Percentiles rank a stretch among this genome's conserved stretches.
These are phyloP conservation scores for Esox masquinongy DNA, from an alignment of 2,797 vertebrate genomes.

Conservation along the genomic window DNA sequence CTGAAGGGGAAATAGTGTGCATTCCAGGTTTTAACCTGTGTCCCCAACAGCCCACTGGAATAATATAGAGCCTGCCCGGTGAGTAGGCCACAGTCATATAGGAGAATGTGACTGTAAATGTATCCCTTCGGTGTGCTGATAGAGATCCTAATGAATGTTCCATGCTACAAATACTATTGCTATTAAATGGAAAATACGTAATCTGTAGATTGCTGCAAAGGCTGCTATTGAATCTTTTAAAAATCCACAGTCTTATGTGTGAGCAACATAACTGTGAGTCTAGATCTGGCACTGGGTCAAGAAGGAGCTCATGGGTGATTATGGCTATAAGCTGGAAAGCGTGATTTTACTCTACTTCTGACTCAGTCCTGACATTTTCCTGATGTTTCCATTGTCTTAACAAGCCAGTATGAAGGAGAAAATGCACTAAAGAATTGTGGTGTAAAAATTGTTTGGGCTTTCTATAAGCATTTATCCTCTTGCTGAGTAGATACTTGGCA, in stretches of 20 bases:
- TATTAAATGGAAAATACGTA: neutral
- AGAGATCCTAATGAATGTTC: neutral
- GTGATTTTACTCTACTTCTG: constrained; percentile 21
- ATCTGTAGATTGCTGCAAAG: neutral
- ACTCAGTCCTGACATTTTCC: constrained; percentile 34
- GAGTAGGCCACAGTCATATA: constrained; percentile 40
- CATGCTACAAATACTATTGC: neutral
- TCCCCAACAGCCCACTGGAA: constrained; percentile 61
- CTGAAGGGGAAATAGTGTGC: constrained; percentile 73
- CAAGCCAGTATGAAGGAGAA: neutral
- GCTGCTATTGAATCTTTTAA: neutral
- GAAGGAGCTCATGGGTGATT: constrained; percentile 47
- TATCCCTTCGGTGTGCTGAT: neutral
- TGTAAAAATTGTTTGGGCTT: neutral
- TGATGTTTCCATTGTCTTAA: constrained; percentile 13
- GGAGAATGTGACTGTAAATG: constrained; percentile 32
- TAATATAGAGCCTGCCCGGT: constrained; percentile 59
- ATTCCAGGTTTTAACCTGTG: constrained; percentile 70
- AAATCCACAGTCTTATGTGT: constrained; percentile 13
- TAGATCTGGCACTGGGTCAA: constrained; percentile 35
- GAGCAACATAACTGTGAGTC: constrained; percentile 34
- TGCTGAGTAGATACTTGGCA: neutral
- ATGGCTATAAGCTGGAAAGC: constrained; percentile 48
- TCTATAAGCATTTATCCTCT: neutral
- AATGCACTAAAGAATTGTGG: neutral